phyloP scores from a whole-genome alignment of 1,140 invertebrate genomes.

The Meloidogyne hapla region DNA sequence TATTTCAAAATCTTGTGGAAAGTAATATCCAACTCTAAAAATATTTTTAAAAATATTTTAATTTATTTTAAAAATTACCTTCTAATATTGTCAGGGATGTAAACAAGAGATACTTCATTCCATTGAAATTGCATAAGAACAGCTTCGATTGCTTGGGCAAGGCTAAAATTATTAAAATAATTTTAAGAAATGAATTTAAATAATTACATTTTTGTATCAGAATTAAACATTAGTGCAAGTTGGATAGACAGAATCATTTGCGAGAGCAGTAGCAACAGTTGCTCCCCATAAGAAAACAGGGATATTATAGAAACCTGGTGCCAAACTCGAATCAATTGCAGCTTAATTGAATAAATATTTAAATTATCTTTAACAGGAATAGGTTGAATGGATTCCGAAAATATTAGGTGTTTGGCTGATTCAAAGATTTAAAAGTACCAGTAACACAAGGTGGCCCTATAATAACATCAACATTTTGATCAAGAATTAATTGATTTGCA shows the following conservation, averaged over 20 bases:
- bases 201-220: slow-evolving; percentile 19
- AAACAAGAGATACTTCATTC: slow-evolving; percentile 41
- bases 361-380: slow-evolving; percentile 7
- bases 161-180: slow-evolving; percentile 19
- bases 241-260: slow-evolving; percentile 33
- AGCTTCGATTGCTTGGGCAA: slow-evolving; percentile 31
- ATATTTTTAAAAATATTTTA: slow-evolving; percentile 1
- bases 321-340: no score
- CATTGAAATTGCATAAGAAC: slow-evolving; percentile 34
- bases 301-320: slow-evolving; percentile 40
- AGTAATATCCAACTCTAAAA: slow-evolving; percentile 11
- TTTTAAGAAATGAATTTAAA: slow-evolving; percentile 2
- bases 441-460: slow-evolving; percentile 44
- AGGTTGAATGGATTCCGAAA: no score
- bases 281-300: slow-evolving; percentile 47
- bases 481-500: slow-evolving; percentile 34
- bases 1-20: slow-evolving; percentile 10
- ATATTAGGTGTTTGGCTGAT: neutral
- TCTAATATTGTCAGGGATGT: slow-evolving; percentile 23
- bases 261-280: slow-evolving; percentile 29
- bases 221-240: slow-evolving; percentile 40
- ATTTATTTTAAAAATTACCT: slow-evolving; percentile 2
- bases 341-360: slow-evolving; percentile 7
- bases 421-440: slow-evolving; percentile 21
- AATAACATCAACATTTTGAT: slow-evolving; percentile 40